Evolutionary conservation across 1,140 invertebrate species (phyloP).

Genomic region (Sycobia sp.): DNA sequence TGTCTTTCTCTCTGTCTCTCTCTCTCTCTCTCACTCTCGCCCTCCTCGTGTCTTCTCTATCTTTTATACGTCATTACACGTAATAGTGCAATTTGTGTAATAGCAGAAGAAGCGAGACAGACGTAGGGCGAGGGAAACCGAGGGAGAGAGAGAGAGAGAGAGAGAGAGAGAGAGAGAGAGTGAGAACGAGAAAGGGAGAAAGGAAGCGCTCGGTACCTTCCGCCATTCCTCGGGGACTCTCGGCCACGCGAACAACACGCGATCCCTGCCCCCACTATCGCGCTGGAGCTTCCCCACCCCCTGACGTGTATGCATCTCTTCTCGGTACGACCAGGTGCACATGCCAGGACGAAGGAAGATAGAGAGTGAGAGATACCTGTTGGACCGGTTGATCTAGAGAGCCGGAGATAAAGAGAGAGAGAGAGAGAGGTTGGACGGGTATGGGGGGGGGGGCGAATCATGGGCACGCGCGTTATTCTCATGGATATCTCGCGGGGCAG

Average conservation of each 20-base stretch:
- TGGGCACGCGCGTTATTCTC: no score
- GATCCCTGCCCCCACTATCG: constrained; percentile 42
- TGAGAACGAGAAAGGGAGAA: no score
- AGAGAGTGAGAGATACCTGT: constrained; percentile 16
- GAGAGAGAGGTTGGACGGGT: background rate
- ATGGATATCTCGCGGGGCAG: no score
- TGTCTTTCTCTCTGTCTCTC: constrained; percentile 3
- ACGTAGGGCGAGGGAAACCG: background rate
- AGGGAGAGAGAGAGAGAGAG: background rate
- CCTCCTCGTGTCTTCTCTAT: constrained; percentile 5
- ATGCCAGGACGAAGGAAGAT: background rate
- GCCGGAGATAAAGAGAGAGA: constrained; percentile 14
- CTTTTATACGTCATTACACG: constrained; percentile 44
- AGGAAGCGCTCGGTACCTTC: constrained; percentile 38
- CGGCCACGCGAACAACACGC: constrained; percentile 59
- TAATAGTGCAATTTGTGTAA: constrained; percentile 55
- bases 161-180: background rate
- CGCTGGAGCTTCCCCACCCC: background rate
- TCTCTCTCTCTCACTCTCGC: no score
- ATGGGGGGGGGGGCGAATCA: background rate
- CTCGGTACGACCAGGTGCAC: background rate
- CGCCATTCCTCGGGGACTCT: constrained; percentile 42
- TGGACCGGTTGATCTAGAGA: constrained; percentile 40
- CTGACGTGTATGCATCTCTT: background rate
- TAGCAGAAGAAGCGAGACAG: constrained; percentile 28